phyloP scores from a whole-genome alignment of 2,113 vertebrate species.

The Dromiciops gliroides region DNA sequence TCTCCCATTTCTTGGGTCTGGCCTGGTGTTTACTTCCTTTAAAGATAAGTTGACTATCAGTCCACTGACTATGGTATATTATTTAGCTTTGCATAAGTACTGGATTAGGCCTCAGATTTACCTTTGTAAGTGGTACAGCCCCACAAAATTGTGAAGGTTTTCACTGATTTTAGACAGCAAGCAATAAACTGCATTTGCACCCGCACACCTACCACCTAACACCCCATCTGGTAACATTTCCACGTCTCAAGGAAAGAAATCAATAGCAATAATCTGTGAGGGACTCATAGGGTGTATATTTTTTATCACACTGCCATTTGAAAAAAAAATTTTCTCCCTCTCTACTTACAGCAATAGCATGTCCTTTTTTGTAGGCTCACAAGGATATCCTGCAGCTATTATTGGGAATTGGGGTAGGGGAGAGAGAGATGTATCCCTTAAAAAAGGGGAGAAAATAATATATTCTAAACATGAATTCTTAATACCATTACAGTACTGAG shows the following conservation, averaged over 20 bases:
- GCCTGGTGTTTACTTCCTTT: slow-evolving; percentile 75
- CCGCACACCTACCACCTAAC: slow-evolving; percentile 92
- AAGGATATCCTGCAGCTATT: slow-evolving; percentile 75
- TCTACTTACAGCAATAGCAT: slow-evolving; percentile 82
- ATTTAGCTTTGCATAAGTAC: slow-evolving; percentile 79
- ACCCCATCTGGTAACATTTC: slow-evolving; percentile 98
- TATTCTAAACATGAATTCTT: slow-evolving; percentile 66
- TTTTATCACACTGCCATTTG: slow-evolving; percentile 85
- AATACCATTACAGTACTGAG: slow-evolving; percentile 30
- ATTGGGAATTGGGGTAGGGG: slow-evolving; percentile 50
- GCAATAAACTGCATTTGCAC: slow-evolving; percentile 89
- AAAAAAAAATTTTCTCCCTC: slow-evolving; percentile 81
- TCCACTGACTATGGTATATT: slow-evolving; percentile 60
- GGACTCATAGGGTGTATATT: slow-evolving; percentile 87
- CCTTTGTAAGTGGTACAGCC: slow-evolving; percentile 80
- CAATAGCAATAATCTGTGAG: slow-evolving; percentile 99
- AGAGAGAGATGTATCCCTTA: slow-evolving; percentile 23
- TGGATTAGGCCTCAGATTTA: slow-evolving; percentile 80
- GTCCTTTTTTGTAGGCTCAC: slow-evolving; percentile 79
- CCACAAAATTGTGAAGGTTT: slow-evolving; percentile 83
- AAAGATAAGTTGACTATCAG: slow-evolving; percentile 75
- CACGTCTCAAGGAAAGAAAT: slow-evolving; percentile 96
- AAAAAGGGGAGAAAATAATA: slow-evolving; percentile 70
- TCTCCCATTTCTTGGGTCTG: slow-evolving; percentile 64
- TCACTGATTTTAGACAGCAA: slow-evolving; percentile 86